These are phyloP conservation scores for Passer montanus DNA, from an alignment of 2,113 vertebrate species.

Conservation along the genomic window DNA sequence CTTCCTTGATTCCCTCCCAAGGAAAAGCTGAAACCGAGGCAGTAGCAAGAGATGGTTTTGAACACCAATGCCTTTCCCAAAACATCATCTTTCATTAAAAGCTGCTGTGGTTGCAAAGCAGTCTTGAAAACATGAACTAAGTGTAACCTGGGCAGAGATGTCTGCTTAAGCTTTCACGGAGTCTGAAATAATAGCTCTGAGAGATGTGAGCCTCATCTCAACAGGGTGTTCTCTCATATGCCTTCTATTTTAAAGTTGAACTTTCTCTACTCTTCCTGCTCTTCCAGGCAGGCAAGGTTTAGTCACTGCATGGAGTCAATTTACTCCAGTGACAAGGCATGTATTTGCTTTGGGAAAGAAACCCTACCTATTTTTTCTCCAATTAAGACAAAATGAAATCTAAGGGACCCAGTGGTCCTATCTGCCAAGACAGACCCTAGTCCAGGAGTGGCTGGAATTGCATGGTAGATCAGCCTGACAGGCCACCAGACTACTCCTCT, in stretches of 20 bases:
- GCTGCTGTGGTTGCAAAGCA: neutral
- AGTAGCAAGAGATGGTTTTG: neutral
- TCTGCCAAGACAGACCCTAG: neutral
- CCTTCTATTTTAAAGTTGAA: neutral
- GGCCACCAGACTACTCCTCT: neutral
- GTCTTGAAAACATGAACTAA: neutral
- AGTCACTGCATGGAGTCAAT: neutral
- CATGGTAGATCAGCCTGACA: neutral
- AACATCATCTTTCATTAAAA: neutral
- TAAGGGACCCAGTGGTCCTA: neutral
- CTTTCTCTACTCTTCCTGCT: neutral
- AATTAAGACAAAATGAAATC: neutral
- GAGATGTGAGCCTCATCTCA: neutral
- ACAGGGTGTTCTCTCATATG: neutral
- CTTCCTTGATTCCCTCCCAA: neutral
- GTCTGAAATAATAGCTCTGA: neutral
- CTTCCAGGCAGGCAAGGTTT: neutral
- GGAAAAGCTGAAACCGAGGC: neutral
- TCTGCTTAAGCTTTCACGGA: neutral
- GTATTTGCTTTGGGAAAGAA: neutral
- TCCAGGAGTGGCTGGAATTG: neutral
- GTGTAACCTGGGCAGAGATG: neutral
- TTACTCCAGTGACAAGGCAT: neutral
- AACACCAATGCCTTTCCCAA: neutral
- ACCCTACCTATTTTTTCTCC: neutral